Base-by-base conservation (phyloP, 2,113 vertebrate species). In the Pelecanus crispus region DNA sequence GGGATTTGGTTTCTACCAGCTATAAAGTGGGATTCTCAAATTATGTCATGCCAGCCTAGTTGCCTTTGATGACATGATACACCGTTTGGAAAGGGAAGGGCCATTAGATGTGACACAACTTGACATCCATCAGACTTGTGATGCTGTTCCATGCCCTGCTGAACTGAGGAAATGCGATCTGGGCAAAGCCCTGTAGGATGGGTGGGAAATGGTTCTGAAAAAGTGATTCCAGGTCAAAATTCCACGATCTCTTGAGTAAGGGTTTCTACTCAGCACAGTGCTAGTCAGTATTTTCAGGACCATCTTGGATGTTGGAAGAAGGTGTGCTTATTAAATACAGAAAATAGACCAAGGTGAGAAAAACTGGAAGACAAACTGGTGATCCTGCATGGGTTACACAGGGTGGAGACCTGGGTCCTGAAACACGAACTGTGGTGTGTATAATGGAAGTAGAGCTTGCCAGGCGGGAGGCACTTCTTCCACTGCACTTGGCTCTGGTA, bases 21-120 rank as follows among this genome's bases (percentile, higher is more conserved):
- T 81, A 81, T 93, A 81, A 94, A 92, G 75, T 34, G 50, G 75
- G 91, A 91, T 95, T 88, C 94, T 97, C 93, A 74, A 44, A 86
- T 89, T 24, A 49, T 78, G 72, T 83, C 68, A 7, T 95, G 93
- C 88, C 93, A 91, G 80, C 72, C 91, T 83, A 7, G 29, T 90
- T 73, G 88, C 86, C 80, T 94, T 96, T 94, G 96, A 78, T 91
- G 92, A 92, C 77, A 74, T 63, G 92, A 94, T 68, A 78, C 1
- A 8, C 83, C 9, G 2, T 79, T 71, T 95, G 96, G 93, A 86
- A 91, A 94, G 91, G 83, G 91, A 86, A 95, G 91, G 92, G 83
- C 80, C 72, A 58, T 92, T 90, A 86, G 92, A 82, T 70, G 52
- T 70, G 91, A 86, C 91, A 81, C 59, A 83, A n/a, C 91, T 81